Percentiles rank a stretch among this genome's conserved stretches.
Conservation (phyloP, 2,113 vertebrate genomes). For the Myiozetetes cayanensis region DNA sequence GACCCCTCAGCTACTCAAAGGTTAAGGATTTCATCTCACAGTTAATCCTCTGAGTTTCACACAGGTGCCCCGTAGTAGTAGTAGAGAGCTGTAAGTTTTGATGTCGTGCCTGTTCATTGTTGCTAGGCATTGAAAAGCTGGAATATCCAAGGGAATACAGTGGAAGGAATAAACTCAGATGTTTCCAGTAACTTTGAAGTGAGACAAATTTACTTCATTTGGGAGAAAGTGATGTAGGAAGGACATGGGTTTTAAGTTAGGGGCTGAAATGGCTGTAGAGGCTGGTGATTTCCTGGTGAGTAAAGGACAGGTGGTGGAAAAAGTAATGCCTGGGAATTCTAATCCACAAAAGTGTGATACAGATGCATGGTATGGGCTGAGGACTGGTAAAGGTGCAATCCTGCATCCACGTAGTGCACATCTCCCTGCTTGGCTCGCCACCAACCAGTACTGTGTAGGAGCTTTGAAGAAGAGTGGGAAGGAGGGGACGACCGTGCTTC, state of each 20-base stretch:
- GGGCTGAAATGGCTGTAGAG: background rate
- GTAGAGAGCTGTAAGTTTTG: background rate
- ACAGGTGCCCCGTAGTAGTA: background rate
- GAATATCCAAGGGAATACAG: background rate
- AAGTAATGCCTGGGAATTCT: background rate
- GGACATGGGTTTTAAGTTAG: background rate
- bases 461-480: background rate
- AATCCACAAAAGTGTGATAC: accelerated
- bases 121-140: background rate
- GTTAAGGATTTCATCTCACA: background rate
- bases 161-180: background rate
- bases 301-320: no score
- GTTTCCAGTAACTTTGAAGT: background rate
- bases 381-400: background rate
- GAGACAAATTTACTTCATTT: background rate
- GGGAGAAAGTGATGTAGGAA: background rate
- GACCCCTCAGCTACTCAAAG: background rate
- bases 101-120: accelerated
- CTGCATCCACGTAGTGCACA: accelerated
- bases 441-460: accelerated
- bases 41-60: background rate
- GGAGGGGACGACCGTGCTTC: accelerated
- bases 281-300: background rate
- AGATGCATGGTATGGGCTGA: accelerated
- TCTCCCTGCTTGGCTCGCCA: accelerated